Base-by-base conservation (phyloP, 2,797 vertebrate genomes). In the Setipinna tenuifilis region DNA sequence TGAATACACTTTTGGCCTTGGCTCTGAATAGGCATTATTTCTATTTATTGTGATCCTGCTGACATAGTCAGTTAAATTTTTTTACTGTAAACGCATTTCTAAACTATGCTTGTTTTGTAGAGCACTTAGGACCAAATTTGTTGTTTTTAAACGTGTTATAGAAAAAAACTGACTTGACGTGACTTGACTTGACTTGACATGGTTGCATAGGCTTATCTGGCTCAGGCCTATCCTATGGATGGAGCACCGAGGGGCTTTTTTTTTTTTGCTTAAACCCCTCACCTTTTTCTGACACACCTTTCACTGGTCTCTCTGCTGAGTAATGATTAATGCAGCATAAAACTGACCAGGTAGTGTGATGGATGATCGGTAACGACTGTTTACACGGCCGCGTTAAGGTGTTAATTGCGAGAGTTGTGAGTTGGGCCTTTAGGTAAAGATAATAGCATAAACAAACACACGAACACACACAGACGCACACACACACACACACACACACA, bases 401-500 rank as follows among this genome's bases (percentile, higher is more conserved):
- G 68, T 75, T 75, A 75, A 75, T 75, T 35, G 68, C 68, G 17
- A 75, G 68, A 75, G 68, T 35, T 41, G 28, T 41, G 68, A 54
- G 50, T 54, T 31, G 6, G 68, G 28, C 28, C 68, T 75, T 28
- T 75, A 75, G 28, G 68, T 75, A 75, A 75, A 75, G 68, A 75
- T 75, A 35, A 75, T 75, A 16, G 68, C 28, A 41, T 41, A 75
- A 41, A 75, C 28, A 35, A 31, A 75, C 31, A 75, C 68, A 75
- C 68, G 25, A 28, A 54, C 50, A 54, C 50, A 83, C 50, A 10
- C 16, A 28, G 17, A 31, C 23, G 82, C 82, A 54, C 16, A 83
- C 62, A 81, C 25, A 71, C 83, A 86, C 9, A 84, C n/a, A 81
- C 83, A 35, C 68, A 85, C 75, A 86, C 21, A 83, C 44, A 87